phyloP scores from a whole-genome alignment of 2,888 invertebrate genomes.

The Morpho achilles region DNA sequence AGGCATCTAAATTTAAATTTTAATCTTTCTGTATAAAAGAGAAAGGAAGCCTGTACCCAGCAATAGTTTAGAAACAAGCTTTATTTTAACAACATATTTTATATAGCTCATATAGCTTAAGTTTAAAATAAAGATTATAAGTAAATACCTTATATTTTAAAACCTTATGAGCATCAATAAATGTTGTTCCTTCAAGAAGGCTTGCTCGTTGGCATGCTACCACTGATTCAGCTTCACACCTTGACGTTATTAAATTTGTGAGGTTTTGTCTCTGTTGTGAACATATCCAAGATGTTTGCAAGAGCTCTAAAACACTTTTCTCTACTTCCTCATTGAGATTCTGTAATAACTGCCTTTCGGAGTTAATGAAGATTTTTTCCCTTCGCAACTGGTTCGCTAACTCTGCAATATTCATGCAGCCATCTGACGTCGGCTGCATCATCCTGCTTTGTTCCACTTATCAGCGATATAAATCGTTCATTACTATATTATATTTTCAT shows the following conservation, averaged over 20 bases:
- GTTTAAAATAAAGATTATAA: neutral
- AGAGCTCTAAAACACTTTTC: conserved; percentile 73
- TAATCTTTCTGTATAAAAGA: no score
- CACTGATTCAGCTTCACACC: conserved; percentile 87
- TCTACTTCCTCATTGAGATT: conserved; percentile 86
- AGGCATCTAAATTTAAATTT: no score
- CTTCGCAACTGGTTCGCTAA: conserved; percentile 83
- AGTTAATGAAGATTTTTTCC: conserved; percentile 92
- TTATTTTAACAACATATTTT: no score
- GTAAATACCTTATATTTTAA: conserved; percentile 87
- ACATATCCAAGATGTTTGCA: conserved; percentile 91
- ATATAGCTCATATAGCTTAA: no score
- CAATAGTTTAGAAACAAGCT: no score
- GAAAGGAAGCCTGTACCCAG: no score
- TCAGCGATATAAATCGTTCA: conserved; percentile 39
- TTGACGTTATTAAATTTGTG: conserved; percentile 85
- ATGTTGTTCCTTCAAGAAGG: conserved; percentile 72
- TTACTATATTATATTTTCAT: conserved; percentile 19
- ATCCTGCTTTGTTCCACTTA: conserved; percentile 42
- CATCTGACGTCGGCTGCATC: conserved; percentile 72
- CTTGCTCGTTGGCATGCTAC: conserved; percentile 84
- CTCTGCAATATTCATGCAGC: conserved; percentile 72
- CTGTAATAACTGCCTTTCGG: conserved; percentile 90
- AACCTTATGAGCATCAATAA: conserved; percentile 90
- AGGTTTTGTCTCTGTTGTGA: conserved; percentile 91